A percentile compares a stretch with the other conserved stretches of the same genome.
These are phyloP conservation scores for Oscheius sp. DNA, from an alignment of 2,888 invertebrate genomes.

Conservation along the genomic window DNA sequence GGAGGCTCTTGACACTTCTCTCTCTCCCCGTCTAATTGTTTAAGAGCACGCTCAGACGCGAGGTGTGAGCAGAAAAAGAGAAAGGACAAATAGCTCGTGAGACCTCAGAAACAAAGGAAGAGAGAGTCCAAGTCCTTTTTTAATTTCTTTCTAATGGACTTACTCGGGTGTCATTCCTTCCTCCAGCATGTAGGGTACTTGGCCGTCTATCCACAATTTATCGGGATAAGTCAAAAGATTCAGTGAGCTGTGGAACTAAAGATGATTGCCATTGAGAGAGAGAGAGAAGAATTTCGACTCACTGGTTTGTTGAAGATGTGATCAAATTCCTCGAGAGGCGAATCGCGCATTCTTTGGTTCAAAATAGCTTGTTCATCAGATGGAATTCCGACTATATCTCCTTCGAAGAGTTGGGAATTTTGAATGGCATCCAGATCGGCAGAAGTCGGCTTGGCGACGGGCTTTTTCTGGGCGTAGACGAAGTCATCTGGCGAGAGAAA, in stretches of 20 bases:
- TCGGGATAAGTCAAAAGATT: constrained; percentile 70
- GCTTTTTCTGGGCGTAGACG: constrained; percentile 59
- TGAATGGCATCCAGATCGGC: constrained; percentile 66
- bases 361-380: constrained; percentile 37
- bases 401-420: constrained; percentile 73
- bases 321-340: constrained; percentile 47
- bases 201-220: constrained; percentile 66
- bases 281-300: no score
- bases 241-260: constrained; percentile 68
- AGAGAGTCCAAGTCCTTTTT: not conserved
- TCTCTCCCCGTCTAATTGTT: constrained; percentile 5
- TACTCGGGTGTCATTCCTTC: constrained; percentile 68
- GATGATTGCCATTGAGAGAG: not conserved
- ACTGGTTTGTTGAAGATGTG: constrained; percentile 56
- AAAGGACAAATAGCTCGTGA: constrained; percentile 26
- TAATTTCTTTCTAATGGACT: constrained; percentile 30
- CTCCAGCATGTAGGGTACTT: constrained; percentile 69
- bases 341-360: constrained; percentile 49
- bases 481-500: constrained; percentile 68
- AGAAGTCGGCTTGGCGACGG: constrained; percentile 56
- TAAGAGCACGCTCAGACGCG: constrained; percentile 16
- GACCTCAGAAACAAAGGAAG: constrained; percentile 21
- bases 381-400: constrained; percentile 75
- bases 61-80: constrained; percentile 29
- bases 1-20: not conserved